Percentiles rank a stretch among this genome's conserved stretches.
Conservation (phyloP, 2,113 vertebrate genomes). For the Oreochromis aureus region DNA sequence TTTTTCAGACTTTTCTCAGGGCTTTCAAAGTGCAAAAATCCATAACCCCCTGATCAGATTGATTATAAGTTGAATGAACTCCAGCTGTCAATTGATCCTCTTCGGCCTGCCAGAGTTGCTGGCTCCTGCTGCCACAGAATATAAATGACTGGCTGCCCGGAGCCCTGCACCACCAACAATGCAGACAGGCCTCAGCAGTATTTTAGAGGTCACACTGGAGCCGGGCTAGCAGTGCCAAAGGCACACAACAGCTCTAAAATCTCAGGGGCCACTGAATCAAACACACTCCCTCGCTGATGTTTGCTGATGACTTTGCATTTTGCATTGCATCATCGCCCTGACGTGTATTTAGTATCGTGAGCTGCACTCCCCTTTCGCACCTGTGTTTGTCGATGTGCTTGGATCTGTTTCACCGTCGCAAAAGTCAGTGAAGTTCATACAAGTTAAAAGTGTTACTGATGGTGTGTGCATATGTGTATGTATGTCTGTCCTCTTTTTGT, state of each 20-base stretch:
- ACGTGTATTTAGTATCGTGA: not conserved
- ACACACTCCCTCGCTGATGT: not conserved
- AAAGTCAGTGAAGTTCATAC: not conserved
- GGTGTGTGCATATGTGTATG: not conserved
- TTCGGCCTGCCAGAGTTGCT: conserved; percentile 1
- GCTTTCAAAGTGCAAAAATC: conserved; percentile 19
- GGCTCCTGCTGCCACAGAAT: conserved; percentile 33
- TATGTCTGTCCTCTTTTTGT: conserved; percentile 50
- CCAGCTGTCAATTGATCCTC: conserved; percentile 44
- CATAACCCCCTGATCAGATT: conserved; percentile 23
- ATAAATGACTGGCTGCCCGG: conserved; percentile 21
- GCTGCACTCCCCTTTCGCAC: not conserved
- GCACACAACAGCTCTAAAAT: not conserved
- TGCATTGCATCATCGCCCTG: conserved; percentile 27
- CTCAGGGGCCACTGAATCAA: conserved; percentile 3
- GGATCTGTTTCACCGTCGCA: not conserved
- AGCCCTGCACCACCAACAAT: not conserved
- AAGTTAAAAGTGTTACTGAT: not conserved
- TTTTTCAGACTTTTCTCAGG: not conserved
- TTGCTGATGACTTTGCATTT: conserved; percentile 33
- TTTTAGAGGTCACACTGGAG: conserved; percentile 46
- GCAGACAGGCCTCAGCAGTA: conserved; percentile 27
- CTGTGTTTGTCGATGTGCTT: conserved; percentile 19
- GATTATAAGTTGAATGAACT: conserved; percentile 50
- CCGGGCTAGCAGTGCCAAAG: conserved; percentile 1